phyloP scores from a whole-genome alignment of 1,140 invertebrate species.

The Paraescarpia echinospica region DNA sequence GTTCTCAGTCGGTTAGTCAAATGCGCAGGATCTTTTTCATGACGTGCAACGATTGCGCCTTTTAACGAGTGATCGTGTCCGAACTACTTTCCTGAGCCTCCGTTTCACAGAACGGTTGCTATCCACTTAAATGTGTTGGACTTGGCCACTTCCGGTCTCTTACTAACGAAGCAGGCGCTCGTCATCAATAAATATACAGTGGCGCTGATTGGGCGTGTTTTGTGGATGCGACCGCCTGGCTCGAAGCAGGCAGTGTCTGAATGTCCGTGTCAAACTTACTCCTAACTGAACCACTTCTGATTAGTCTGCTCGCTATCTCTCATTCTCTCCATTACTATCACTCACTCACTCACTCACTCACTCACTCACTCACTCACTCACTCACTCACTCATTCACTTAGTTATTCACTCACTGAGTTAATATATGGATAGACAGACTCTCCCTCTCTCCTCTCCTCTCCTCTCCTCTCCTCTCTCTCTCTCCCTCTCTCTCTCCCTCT shows the following conservation, averaged over 20 bases:
- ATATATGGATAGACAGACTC: too few species aligned
- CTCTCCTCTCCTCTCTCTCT: too few species aligned
- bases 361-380: too few species aligned
- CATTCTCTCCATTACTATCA: too few species aligned
- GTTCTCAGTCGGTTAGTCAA: background rate
- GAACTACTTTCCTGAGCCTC: background rate
- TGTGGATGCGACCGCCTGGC: background rate
- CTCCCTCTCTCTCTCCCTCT: too few species aligned
- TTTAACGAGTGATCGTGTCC: background rate
- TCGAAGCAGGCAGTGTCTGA: background rate
- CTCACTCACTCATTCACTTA: too few species aligned
- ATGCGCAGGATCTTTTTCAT: background rate
- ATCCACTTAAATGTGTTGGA: background rate
- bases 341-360: too few species aligned
- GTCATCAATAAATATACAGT: background rate
- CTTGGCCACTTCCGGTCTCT: background rate
- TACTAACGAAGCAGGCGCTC: background rate
- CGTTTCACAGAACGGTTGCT: background rate
- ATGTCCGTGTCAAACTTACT: background rate
- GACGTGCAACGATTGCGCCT: background rate
- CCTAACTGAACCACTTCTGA: background rate
- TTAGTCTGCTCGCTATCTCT: too few species aligned
- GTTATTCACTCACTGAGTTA: too few species aligned
- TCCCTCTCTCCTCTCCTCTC: too few species aligned
- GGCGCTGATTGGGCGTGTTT: background rate